phyloP scores from a whole-genome alignment of 1,140 invertebrate species.

The Venturia canescens region DNA sequence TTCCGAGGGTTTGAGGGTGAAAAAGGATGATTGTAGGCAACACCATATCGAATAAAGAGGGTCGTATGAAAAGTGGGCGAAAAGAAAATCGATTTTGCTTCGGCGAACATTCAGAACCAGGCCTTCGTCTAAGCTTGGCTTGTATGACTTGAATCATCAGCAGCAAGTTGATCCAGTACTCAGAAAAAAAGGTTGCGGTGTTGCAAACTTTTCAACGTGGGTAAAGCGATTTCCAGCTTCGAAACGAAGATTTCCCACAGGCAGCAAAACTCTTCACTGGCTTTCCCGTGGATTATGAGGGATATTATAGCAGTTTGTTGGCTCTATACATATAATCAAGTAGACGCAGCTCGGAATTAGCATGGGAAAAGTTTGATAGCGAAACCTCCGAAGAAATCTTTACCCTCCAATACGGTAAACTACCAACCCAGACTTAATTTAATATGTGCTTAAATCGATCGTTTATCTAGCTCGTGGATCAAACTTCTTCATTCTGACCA shows the following conservation, averaged over 20 bases:
- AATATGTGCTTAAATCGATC: slow-evolving; percentile 8
- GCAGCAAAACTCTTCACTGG: neutral
- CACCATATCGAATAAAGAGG: neutral
- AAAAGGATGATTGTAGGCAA: neutral
- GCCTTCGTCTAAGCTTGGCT: neutral
- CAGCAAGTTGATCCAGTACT: neutral
- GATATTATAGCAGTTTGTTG: slow-evolving; percentile 8
- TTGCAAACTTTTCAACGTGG: slow-evolving; percentile 27
- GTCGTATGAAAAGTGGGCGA: neutral
- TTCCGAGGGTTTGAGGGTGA: neutral
- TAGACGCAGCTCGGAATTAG: slow-evolving; percentile 2
- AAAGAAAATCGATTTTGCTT: slow-evolving; percentile 14
- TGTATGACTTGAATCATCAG: neutral
- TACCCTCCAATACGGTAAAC: neutral
- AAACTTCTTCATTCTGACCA: neutral
- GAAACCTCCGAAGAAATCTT: neutral
- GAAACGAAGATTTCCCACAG: neutral
- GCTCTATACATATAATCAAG: neutral
- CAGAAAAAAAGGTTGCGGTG: slow-evolving; percentile 1
- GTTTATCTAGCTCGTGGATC: neutral
- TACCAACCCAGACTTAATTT: neutral
- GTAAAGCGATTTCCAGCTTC: slow-evolving; percentile 6
- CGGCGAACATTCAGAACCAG: neutral
- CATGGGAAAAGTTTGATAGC: slow-evolving; percentile 8
- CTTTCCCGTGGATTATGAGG: slow-evolving; percentile 2